Evolutionary conservation across 2,888 invertebrate genomes (phyloP), one percentile per base, ranked within the genome.

Genomic region (Eurois occulta): DNA sequence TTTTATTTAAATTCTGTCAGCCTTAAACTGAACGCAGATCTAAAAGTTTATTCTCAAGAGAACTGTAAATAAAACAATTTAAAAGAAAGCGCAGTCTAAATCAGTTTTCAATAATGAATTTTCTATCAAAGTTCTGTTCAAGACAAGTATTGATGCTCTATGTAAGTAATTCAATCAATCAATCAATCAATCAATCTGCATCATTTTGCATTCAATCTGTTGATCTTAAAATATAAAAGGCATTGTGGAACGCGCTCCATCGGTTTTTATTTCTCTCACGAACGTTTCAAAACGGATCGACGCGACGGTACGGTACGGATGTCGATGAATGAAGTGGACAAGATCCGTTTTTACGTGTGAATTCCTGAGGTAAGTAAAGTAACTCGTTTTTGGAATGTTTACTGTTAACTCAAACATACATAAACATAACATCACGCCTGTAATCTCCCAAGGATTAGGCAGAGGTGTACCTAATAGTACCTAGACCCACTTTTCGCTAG

Each of bases 71-170:
- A 55, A 60, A 4, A 71, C 43, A 62, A 68, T 75, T 68, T 65
- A 62, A 48, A 60, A 82, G 52, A 70, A 64, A 65, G 1, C 43
- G 11, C 21, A 41, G 48, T 38, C 21, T 73, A 35, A 13, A 73
- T 74, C 67, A n/a, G 62, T n/a, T 75, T 64, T 66, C 68, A 62
- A 69, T 82, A 74, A 77, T 75, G 43, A 78, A 70, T 66, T 38
- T 83, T 72, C 43, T 38, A 48, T 21, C 38, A 46, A 52, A n/a
- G 55, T 43, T 68, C 43, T 79, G 73, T 28, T 75, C n/a, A 5
- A n/a, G 86, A 83, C 84, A 79, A 65, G 70, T 83, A 84, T 74
- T 86, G 75, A 84, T 78, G 75, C 69, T 62, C 28, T 64, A 21
- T 48, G 58, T 28, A 24, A 66, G 69, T n/a, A n/a, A n/a, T n/a